Percentiles rank a stretch among this genome's conserved stretches.
These are phyloP conservation scores for Perodicticus potto DNA, from an alignment of 2,797 vertebrate species.

Conservation along the genomic window DNA sequence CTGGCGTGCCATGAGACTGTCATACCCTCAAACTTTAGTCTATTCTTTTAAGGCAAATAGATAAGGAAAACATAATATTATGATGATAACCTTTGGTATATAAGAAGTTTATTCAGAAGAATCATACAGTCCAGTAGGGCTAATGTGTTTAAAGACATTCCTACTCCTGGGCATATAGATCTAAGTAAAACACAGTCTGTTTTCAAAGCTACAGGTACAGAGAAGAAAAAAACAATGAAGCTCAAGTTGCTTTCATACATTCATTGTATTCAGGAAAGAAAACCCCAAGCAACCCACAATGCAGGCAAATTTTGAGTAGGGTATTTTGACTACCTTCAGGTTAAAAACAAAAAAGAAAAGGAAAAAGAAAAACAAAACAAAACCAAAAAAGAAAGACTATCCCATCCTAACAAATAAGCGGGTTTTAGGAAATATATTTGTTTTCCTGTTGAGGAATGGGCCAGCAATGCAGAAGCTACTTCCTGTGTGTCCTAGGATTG, in stretches of 20 bases:
- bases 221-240: not conserved
- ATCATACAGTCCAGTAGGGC: not conserved
- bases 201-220: not conserved
- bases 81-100: not conserved
- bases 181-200: not conserved
- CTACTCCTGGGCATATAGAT: not conserved
- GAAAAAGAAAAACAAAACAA: not conserved
- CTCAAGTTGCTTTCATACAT: not conserved
- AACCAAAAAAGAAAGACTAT: not conserved
- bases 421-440: not conserved
- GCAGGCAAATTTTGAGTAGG: not conserved
- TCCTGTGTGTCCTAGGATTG: not conserved
- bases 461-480: not conserved
- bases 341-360: not conserved
- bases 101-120: constrained; percentile 51
- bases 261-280: not conserved
- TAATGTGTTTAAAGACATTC: not conserved
- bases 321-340: not conserved
- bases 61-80: not conserved
- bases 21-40: not conserved
- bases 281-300: too few relatives aligned
- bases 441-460: not conserved
- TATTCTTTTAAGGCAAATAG: not conserved
- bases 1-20: not conserved
- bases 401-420: not conserved